Conservation (phyloP, 2,888 invertebrate genomes). For the Caenorhabditis doughertyi region DNA sequence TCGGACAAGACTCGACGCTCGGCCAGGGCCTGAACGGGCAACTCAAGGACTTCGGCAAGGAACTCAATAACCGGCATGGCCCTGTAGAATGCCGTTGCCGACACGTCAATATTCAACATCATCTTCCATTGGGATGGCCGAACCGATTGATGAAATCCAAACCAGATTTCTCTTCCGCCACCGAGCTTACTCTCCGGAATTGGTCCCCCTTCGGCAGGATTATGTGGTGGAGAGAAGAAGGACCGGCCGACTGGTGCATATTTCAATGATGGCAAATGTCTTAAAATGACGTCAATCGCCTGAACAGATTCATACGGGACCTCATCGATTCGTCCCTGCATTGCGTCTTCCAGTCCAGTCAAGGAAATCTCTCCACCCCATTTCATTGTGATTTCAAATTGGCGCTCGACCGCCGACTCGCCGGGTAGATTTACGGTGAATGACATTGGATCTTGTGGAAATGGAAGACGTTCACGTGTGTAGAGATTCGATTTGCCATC, state of each 20-base stretch:
- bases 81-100: slow-evolving; percentile 99
- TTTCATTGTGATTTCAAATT: slow-evolving; percentile 97
- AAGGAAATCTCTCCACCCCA: slow-evolving; percentile 93
- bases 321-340: slow-evolving; percentile 92
- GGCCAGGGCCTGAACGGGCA: slow-evolving; percentile 85
- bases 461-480: slow-evolving; percentile 96
- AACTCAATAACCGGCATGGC: slow-evolving; percentile 99
- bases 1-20: slow-evolving; percentile 80
- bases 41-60: slow-evolving; percentile 93
- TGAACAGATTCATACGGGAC: slow-evolving; percentile 96
- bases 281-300: slow-evolving; percentile 98
- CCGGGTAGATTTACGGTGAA: slow-evolving; percentile 90
- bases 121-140: slow-evolving; percentile 99
- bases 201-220: slow-evolving; percentile 84
- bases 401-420: slow-evolving; percentile 94
- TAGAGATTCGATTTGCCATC: slow-evolving; percentile 98
- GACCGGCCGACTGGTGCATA: slow-evolving; percentile 99
- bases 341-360: slow-evolving; percentile 96
- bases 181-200: slow-evolving; percentile 85
- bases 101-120: slow-evolving; percentile 97
- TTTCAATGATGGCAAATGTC: slow-evolving; percentile 98
- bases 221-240: slow-evolving; percentile 96
- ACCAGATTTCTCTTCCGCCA: slow-evolving; percentile 89
- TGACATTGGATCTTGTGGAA: slow-evolving; percentile 93
- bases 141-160: slow-evolving; percentile 99